phyloP scores from a whole-genome alignment of 2,888 invertebrate genomes.

The Muscina levida region DNA sequence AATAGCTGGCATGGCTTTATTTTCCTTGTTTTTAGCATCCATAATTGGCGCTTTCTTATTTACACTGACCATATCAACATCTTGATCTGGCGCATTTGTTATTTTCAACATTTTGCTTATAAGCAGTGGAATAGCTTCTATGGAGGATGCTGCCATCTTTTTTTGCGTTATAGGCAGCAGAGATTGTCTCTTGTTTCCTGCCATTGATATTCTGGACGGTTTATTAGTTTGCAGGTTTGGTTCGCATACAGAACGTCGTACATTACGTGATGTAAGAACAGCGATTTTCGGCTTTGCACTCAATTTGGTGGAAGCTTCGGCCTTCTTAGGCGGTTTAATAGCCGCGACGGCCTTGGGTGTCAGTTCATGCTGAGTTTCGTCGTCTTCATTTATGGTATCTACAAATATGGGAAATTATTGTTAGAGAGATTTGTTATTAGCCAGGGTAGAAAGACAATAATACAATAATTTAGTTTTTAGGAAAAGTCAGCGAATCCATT shows the following conservation, averaged over 20 bases:
- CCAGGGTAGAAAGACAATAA: no score
- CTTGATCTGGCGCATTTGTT: conserved; percentile 49
- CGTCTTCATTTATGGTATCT: neutral
- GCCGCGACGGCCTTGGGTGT: neutral
- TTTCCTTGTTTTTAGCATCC: neutral
- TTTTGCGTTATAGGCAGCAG: conserved; percentile 46
- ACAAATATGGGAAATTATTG: neutral
- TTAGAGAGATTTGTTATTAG: neutral
- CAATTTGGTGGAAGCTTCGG: neutral
- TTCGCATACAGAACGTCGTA: conserved; percentile 61
- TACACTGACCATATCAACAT: neutral
- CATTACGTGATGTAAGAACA: neutral
- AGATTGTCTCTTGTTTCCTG: conserved; percentile 54
- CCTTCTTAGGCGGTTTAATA: neutral
- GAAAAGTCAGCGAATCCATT: no score
- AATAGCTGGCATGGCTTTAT: neutral
- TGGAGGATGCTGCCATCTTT: conserved; percentile 4
- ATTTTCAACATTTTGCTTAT: conserved; percentile 73
- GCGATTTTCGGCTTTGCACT: conserved; percentile 36
- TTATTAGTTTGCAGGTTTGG: conserved; percentile 65
- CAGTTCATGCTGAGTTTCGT: neutral
- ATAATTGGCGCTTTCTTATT: conserved; percentile 24
- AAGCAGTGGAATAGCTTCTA: conserved; percentile 69
- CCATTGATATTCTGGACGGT: conserved; percentile 62
- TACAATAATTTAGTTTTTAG: no score